These are phyloP conservation scores for Carduelis carduelis DNA, from an alignment of 2,797 vertebrate genomes.

Conservation along the genomic window DNA sequence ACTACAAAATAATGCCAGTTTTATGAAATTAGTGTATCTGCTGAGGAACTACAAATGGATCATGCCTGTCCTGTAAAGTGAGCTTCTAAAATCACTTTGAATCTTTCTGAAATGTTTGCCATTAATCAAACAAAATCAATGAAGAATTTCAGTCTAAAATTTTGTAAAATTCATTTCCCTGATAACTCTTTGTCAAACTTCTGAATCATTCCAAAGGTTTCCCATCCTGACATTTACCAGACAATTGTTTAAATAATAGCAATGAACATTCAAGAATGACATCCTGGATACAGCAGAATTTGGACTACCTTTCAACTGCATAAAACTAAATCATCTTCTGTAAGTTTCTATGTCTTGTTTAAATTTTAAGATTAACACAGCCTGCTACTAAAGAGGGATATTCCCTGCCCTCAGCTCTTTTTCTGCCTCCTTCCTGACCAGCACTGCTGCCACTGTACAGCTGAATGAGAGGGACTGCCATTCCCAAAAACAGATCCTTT, in stretches of 20 bases:
- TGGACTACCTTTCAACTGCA: neutral
- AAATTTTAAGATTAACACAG: neutral
- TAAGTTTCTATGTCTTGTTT: neutral
- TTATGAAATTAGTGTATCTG: neutral
- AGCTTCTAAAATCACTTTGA: neutral
- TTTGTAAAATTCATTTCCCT: neutral
- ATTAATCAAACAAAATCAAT: neutral
- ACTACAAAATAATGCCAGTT: neutral
- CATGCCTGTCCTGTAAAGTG: neutral
- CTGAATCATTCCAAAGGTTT: neutral
- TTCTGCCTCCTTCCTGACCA: neutral
- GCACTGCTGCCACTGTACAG: neutral
- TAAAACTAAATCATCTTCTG: neutral
- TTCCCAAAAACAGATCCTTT: neutral
- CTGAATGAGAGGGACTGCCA: neutral
- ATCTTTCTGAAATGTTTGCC: neutral
- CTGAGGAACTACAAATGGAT: neutral
- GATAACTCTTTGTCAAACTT: neutral
- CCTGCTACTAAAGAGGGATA: neutral
- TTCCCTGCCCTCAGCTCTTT: neutral
- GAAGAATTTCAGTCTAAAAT: rapidly evolving
- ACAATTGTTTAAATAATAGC: neutral
- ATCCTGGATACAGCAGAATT: neutral
- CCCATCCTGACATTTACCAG: neutral
- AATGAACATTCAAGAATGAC: neutral